Base-by-base conservation (phyloP, 2,888 invertebrate genomes). In the Oscheius myriophilus region DNA sequence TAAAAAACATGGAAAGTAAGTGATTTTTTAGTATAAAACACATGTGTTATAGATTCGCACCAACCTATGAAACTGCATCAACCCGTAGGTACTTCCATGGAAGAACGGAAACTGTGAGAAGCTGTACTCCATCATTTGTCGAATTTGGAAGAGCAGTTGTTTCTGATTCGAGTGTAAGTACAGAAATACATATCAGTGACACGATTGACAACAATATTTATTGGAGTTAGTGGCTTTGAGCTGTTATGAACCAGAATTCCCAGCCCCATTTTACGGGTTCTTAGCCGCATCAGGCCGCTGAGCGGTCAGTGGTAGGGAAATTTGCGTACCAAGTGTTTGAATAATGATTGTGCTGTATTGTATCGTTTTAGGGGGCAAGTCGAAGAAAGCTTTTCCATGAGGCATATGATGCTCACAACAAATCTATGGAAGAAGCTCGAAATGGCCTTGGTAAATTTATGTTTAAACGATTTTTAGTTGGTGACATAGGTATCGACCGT, bases 31-130 rank as follows among this genome's bases (percentile, higher is more conserved):
- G n/a, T 11, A 1, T 16, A 53, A 25, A 41, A 33, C 18, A 53
- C 42, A 26, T 18, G n/a, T 21, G 6, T 53, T 53, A 3, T 42
- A 91, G 90, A 74, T 88, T 90, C 70, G 91, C 90, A 0, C 88
- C 91, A 26, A 90, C 90, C 2, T 91, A 91, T 86, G 91, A 91
- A 84, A 91, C 91, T 2, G 91, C 91, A 0, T 88, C 91, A 16
- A 91, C 90, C 74, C 87, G 91, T 33, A 88, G 89, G 67, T 91
- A 89, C 83, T 91, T 90, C 82, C 89, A 90, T 79, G 91, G 90
- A 0, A 88, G 91, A 23, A 91, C 91, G 0, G 91, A 91, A 86
- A 91, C 91, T 0, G 87, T 91, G 16, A 88, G 91, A 25, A 89
- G 91, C 0, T 91, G 91, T 84, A 90, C 91, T 0, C 75, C 76